These are phyloP conservation scores for Lacanobia wlatinum DNA, from an alignment of 2,888 invertebrate species.

Conservation along the genomic window DNA sequence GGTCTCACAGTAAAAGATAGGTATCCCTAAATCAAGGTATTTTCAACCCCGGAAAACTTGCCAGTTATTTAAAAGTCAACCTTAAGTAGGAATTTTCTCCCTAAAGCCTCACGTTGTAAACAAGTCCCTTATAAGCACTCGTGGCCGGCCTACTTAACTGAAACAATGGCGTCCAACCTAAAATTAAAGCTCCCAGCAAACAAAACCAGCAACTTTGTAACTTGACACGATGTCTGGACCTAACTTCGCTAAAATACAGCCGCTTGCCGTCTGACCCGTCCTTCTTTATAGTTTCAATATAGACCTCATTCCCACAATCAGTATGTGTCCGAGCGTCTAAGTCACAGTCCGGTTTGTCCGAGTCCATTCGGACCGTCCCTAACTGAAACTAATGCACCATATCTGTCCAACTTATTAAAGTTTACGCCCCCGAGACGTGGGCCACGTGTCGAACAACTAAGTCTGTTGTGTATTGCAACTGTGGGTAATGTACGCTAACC, in stretches of 20 bases:
- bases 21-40: too few relatives aligned
- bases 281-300: constrained; percentile 56
- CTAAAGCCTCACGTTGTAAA: too few relatives aligned
- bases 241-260: constrained; percentile 42
- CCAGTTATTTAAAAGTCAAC: too few relatives aligned
- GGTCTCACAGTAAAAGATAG: too few relatives aligned
- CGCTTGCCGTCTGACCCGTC: constrained; percentile 34
- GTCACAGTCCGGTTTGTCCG: constrained; percentile 73
- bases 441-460: constrained; percentile 69
- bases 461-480: constrained; percentile 62
- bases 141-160: too few relatives aligned
- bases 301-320: constrained; percentile 49
- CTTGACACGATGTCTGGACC: background rate
- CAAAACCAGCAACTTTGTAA: constrained; percentile 3
- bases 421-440: constrained; percentile 82
- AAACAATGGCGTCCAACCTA: too few relatives aligned
- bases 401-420: constrained; percentile 82
- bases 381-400: constrained; percentile 85
- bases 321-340: constrained; percentile 43
- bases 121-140: too few relatives aligned
- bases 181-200: too few relatives aligned
- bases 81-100: too few relatives aligned
- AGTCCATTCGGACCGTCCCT: constrained; percentile 75
- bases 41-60: too few relatives aligned
- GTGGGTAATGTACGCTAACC: constrained; percentile 47